Evolutionary conservation across 2,888 invertebrate genomes (phyloP).

Genomic region (Trichacis sp.): DNA sequence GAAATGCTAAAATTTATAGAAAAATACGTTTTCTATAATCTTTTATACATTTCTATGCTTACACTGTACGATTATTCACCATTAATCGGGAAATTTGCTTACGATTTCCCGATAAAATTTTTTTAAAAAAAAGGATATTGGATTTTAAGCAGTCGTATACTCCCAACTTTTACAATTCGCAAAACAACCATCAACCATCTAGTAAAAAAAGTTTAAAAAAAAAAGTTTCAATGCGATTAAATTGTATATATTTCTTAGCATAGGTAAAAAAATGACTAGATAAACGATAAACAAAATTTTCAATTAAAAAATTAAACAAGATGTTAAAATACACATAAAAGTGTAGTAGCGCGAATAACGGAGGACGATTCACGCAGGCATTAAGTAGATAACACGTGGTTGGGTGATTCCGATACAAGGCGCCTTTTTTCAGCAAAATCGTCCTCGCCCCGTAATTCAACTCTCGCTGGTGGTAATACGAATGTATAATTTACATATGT

Average conservation of each 20-base stretch:
- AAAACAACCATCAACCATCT: no score
- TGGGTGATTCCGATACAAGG: no score
- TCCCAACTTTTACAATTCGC: no score
- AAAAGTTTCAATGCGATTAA: no score
- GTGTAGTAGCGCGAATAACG: conserved; percentile 49
- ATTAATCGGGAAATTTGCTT: no score
- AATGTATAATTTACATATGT: conserved; percentile 67
- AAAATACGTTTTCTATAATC: conserved; percentile 42
- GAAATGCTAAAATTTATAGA: conserved; percentile 42
- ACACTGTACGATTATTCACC: conserved; percentile 30
- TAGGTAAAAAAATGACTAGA: conserved; percentile 33
- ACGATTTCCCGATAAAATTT: conserved; percentile 4
- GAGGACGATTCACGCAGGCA: conserved; percentile 35
- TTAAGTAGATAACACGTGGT: conserved; percentile 35
- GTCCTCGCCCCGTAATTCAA: conserved; percentile 25
- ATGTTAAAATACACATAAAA: conserved; percentile 3
- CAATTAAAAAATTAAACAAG: neutral
- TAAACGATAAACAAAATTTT: conserved; percentile 8
- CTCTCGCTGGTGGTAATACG: conserved; percentile 53
- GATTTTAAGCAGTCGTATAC: conserved; percentile 39
- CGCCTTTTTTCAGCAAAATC: conserved; percentile 38
- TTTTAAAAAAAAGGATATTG: conserved; percentile 37
- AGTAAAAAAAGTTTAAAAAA: no score
- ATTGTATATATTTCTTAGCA: no score
- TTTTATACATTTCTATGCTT: conserved; percentile 43